These are phyloP conservation scores for Sminthopsis crassicaudata DNA, from an alignment of 2,113 vertebrate genomes.

Conservation along the genomic window DNA sequence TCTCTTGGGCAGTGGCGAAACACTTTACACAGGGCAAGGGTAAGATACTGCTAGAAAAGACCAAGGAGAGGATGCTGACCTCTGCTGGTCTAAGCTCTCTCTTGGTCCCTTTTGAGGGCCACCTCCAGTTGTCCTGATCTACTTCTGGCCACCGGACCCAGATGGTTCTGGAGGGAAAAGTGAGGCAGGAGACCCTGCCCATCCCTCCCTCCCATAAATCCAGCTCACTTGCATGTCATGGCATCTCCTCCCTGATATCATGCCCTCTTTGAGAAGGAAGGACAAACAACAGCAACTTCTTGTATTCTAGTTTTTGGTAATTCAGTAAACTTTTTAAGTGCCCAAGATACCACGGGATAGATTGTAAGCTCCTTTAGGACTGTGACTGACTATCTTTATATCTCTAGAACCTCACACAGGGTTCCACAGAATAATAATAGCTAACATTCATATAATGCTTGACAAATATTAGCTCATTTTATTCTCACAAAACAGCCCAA, in stretches of 20 bases:
- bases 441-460: background rate
- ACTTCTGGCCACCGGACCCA: too few relatives aligned
- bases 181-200: too few relatives aligned
- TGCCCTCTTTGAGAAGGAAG: too few relatives aligned
- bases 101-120: background rate
- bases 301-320: background rate
- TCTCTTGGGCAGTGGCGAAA: background rate
- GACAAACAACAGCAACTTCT: background rate
- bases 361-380: background rate
- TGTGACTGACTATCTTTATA: background rate
- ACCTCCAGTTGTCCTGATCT: too few relatives aligned
- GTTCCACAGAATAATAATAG: background rate
- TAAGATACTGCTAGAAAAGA: background rate
- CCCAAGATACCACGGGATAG: background rate
- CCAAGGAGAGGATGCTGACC: background rate
- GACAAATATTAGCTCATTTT: background rate
- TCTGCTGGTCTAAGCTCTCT: background rate
- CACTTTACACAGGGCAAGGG: background rate
- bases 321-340: background rate
- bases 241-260: too few relatives aligned
- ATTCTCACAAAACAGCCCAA: background rate
- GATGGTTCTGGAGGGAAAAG: too few relatives aligned
- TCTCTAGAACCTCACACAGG: background rate
- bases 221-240: too few relatives aligned
- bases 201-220: too few relatives aligned